Evolutionary conservation across 2,113 vertebrate genomes (phyloP).

Genomic region (Heliornis fulica): DNA sequence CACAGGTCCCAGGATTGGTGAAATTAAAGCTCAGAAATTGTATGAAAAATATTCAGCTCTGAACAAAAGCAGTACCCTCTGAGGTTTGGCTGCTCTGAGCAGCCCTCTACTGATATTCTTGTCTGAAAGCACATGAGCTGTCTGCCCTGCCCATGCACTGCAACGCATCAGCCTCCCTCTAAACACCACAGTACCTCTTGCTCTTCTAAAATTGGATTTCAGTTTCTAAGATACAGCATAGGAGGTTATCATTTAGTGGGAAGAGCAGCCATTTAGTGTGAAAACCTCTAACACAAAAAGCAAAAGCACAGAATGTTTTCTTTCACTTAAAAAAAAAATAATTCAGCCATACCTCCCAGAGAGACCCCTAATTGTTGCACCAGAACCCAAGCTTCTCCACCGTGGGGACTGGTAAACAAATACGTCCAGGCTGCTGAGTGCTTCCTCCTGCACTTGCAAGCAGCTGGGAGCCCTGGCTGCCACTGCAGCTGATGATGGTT

Average conservation of each 20-base stretch:
- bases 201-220: background rate
- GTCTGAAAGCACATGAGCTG: background rate
- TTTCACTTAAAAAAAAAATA: background rate
- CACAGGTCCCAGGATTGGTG: rapidly evolving
- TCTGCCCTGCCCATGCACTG: background rate
- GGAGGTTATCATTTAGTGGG: background rate
- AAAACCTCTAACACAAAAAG: background rate
- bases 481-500: background rate
- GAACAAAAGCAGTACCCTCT: background rate
- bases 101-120: background rate
- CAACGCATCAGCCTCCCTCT: background rate
- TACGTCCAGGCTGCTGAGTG: background rate
- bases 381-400: background rate
- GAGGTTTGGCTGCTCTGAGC: background rate
- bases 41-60: background rate
- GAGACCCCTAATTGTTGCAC: background rate
- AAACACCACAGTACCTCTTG: background rate
- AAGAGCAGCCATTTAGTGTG: background rate
- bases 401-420: background rate
- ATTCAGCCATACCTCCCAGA: background rate
- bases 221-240: background rate
- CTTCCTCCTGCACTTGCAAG: background rate
- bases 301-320: background rate
- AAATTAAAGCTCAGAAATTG: background rate
- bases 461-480: background rate